Evolutionary conservation across 2,113 vertebrate genomes (phyloP).

Genomic region (Muscicapa adusta): DNA sequence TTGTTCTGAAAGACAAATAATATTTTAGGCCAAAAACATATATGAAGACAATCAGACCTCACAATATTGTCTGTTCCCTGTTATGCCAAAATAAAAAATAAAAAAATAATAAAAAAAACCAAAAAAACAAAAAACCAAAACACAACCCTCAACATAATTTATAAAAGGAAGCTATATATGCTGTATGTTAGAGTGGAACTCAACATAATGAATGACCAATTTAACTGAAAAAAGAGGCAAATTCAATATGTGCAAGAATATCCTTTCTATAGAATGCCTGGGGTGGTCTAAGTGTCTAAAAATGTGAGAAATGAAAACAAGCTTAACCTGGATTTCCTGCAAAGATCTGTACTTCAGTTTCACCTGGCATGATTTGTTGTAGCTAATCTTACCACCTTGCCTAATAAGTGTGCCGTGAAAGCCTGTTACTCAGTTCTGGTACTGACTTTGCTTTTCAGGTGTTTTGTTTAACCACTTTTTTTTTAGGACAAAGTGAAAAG

Average conservation of each 20-base stretch:
- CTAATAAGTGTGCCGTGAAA: not conserved
- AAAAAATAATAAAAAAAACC: no score
- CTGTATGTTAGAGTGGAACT: not conserved
- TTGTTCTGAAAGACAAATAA: not conserved
- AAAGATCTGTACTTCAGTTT: not conserved
- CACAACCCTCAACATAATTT: not conserved
- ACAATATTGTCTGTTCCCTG: not conserved
- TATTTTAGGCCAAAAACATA: not conserved
- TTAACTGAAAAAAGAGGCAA: not conserved
- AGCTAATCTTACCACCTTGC: not conserved
- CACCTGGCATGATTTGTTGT: constrained; percentile 11
- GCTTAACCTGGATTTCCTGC: not conserved
- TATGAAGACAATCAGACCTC: not conserved
- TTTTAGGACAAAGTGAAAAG: not conserved
- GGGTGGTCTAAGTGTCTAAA: constrained; percentile 22
- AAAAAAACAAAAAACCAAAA: no score
- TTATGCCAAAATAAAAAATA: not conserved
- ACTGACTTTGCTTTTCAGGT: not conserved
- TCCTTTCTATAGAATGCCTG: not conserved
- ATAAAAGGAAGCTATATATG: not conserved
- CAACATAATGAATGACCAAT: not conserved
- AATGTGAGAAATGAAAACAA: constrained; percentile 9
- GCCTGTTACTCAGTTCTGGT: not conserved
- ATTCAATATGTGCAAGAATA: not conserved
- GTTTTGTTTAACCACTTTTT: not conserved